Percentiles rank a stretch among this genome's conserved stretches.
These are phyloP conservation scores for Apistogramma diplotaenia DNA, from an alignment of 2,113 vertebrate genomes.

Conservation along the genomic window DNA sequence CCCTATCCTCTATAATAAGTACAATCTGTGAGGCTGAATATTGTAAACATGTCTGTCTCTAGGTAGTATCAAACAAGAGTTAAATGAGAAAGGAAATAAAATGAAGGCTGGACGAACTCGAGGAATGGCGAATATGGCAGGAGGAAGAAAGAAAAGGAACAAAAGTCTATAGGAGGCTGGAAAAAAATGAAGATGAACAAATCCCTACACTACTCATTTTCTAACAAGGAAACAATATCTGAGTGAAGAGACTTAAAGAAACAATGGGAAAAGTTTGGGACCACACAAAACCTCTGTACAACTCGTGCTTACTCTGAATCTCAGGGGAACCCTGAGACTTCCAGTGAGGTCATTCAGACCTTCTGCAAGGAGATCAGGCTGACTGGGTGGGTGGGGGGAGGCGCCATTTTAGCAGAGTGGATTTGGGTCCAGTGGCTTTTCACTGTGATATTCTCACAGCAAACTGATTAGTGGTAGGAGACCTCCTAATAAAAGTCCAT, in stretches of 20 bases:
- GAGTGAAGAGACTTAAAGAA: constrained; percentile 8
- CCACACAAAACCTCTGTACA: constrained; percentile 62
- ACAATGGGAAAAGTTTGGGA: constrained; percentile 27
- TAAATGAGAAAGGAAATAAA: not conserved
- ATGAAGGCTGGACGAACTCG: not conserved
- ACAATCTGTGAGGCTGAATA: constrained; percentile 35
- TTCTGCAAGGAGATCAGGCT: constrained; percentile 45
- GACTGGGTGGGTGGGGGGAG: not conserved
- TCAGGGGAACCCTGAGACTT: constrained; percentile 39
- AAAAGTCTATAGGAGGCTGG: not conserved
- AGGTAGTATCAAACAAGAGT: not conserved
- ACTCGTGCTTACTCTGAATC: constrained; percentile 27
- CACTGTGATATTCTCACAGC: not conserved
- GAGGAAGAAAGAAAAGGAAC: not conserved
- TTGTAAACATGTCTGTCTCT: not conserved
- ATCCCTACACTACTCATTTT: not conserved
- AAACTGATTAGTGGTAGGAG: not conserved
- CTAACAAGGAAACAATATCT: not conserved
- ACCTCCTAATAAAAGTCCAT: too few species aligned
- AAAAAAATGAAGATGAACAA: not conserved
- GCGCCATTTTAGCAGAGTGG: constrained; percentile 20
- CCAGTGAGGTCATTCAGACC: constrained; percentile 66
- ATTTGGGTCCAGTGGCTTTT: not conserved
- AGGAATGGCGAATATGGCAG: not conserved
- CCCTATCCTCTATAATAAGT: constrained; percentile 9